Base-by-base conservation (phyloP, 2,113 vertebrate genomes). In the Actenoides hombroni region DNA sequence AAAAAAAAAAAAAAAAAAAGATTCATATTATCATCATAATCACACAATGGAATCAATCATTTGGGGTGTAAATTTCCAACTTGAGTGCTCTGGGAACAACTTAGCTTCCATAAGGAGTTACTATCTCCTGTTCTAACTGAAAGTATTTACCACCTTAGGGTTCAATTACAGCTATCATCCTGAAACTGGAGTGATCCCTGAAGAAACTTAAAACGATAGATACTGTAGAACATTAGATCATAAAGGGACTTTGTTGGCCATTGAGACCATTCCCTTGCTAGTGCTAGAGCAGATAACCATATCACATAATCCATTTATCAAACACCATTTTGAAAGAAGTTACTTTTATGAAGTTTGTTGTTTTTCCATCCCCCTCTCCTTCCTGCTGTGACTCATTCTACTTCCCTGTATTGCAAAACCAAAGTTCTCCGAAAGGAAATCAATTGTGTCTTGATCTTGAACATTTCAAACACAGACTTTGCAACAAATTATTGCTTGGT, bases 241-340 rank as follows among this genome's bases (percentile, higher is more conserved):
- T 97, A 95, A 96, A 96, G 96, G 48, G 86, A 71, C n/a, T 94
- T 93, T 44, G 84, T 71, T 78, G 83, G 53, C 78, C 86, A 48
- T 71, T 64, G 88, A 93, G 64, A 91, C 33, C 37, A 60, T 91
- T 92, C 91, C 86, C 88, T 68, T 74, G 86, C 46, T 61, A 75
- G 88, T 84, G 77, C 42, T 96, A 94, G 25, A 84, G 77, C 51
- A 91, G 73, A 92, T 77, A 88, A 84, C 29, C 42, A 67, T 71
- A 67, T 74, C 46, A 54, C 37, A 81, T 78, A 88, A 91, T 15
- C 49, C 86, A 92, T 74, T 78, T 76, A 96, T 95, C 76, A 94
- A 86, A 59, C 39, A 83, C 56, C 33, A 84, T 78, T 92, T 92
- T 56, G 46, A 86, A 94, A 83, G 24, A 74, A 84, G 76, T 46